Base-by-base conservation (phyloP, 2,797 vertebrate genomes). In the Acanthornis magna region DNA sequence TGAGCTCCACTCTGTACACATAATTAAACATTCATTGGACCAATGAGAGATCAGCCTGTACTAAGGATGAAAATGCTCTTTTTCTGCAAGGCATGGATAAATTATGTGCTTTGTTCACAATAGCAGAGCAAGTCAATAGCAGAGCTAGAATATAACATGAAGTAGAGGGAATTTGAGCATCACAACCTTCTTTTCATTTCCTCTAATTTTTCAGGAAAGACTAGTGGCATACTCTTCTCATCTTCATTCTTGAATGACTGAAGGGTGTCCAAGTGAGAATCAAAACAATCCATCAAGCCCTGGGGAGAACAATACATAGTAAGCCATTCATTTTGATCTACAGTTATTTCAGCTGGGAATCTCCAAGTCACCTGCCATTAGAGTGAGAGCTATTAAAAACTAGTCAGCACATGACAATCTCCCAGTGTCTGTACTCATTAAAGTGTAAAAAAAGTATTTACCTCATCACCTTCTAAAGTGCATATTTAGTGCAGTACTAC, bases 141-240 rank as follows among this genome's bases (percentile, higher is more conserved):
- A 88, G 13, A 84, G 36, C 13, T 55, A 62, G 62, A 81, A 75
- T 7, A 78, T 11, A 75, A 67, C 13, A 29, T 2, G 54, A 90
- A 77, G 22, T 9, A 65, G 58, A 9, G 6, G 13, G 36, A 87
- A 86, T 75, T 75, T 25, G 26, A 74, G 21, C 20, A 84, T 42
- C 67, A 95, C 93, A 71, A 98, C 99, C 99, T 99, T 97, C 98
- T 98, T 97, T 98, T 98, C 89, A 99, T 98, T 96, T 99, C 99
- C 27, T 99, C 98, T 94, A 99, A 93, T 95, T 99, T 99, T 94
- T 98, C 98, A 63, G 97, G 60, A 3, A 99, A 98, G 50, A 99
- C 98, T 94, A 98, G 91, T 9, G 97, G 97, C 94, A 97, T 98
- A 70, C 98, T 98, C 8, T 98, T 96, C 66, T 98, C 98, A 72